Evolutionary conservation across 2,113 vertebrate genomes (phyloP).

Genomic region (Dipodomys spectabilis): DNA sequence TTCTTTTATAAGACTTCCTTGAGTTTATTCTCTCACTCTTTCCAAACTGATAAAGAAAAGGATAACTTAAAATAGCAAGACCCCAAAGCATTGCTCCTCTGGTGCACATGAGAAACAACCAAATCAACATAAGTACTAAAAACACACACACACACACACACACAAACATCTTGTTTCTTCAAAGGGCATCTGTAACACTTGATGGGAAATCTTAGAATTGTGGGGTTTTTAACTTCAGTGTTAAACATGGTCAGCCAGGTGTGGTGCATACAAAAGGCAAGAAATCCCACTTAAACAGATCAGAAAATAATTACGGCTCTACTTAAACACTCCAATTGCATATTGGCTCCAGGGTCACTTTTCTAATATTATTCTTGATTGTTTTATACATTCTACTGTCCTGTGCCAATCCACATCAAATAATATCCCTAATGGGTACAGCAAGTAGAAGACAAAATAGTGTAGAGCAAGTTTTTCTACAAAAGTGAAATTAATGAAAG

Average conservation of each 20-base stretch:
- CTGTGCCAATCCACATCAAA: neutral
- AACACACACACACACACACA: neutral
- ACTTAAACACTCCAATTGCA: neutral
- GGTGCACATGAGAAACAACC: neutral
- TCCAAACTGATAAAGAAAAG: neutral
- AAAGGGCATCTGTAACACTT: neutral
- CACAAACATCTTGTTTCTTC: neutral
- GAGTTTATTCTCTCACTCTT: neutral
- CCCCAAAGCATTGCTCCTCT: neutral
- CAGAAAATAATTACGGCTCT: neutral
- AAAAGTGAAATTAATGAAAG: neutral
- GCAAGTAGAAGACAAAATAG: constrained; percentile 24
- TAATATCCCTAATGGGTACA: neutral
- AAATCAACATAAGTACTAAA: neutral
- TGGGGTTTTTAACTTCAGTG: constrained; percentile 40
- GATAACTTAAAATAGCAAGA: constrained; percentile 20
- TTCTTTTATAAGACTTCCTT: neutral
- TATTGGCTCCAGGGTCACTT: neutral
- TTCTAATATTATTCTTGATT: neutral
- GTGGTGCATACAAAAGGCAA: neutral
- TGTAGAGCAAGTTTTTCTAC: constrained; percentile 18
- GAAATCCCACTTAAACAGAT: neutral
- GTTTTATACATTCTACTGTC: neutral
- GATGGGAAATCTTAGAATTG: neutral
- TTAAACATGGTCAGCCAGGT: constrained; percentile 39